phyloP scores from a whole-genome alignment of 2,797 vertebrate genomes.

The Lagorchestes hirsutus region DNA sequence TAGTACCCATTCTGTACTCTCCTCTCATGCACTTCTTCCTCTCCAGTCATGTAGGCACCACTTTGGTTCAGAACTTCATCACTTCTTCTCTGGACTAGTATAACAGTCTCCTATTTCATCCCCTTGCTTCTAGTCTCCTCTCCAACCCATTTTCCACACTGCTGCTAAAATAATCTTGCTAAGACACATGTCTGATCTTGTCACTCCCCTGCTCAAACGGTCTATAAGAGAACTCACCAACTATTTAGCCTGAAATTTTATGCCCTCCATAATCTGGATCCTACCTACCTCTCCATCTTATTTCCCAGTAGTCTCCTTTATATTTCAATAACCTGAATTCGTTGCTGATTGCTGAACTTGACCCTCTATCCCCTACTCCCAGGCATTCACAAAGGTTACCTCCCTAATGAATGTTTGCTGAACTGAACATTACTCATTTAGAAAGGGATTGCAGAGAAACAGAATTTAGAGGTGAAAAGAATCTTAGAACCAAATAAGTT shows the following conservation, averaged over 20 bases:
- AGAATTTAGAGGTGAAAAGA: not conserved
- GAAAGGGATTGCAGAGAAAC: not conserved
- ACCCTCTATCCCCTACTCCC: not conserved
- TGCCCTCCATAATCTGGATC: not conserved
- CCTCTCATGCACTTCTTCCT: not conserved
- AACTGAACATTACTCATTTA: not conserved
- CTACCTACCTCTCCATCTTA: not conserved
- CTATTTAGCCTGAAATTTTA: not conserved
- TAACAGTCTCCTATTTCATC: not conserved
- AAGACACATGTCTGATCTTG: no score
- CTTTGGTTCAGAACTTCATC: not conserved
- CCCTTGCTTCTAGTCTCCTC: not conserved
- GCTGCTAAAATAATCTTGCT: not conserved
- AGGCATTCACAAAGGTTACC: not conserved
- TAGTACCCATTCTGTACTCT: not conserved
- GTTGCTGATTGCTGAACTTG: not conserved
- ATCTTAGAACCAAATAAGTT: not conserved
- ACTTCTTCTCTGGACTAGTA: not conserved
- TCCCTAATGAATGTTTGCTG: not conserved
- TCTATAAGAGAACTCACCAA: not conserved
- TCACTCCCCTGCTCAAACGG: not conserved
- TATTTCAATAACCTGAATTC: not conserved
- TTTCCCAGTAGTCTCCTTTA: not conserved
- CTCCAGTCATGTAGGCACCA: not conserved
- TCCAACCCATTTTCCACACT: not conserved